Conservation (phyloP, 2,113 vertebrate genomes). For the Archilochus colubris region DNA sequence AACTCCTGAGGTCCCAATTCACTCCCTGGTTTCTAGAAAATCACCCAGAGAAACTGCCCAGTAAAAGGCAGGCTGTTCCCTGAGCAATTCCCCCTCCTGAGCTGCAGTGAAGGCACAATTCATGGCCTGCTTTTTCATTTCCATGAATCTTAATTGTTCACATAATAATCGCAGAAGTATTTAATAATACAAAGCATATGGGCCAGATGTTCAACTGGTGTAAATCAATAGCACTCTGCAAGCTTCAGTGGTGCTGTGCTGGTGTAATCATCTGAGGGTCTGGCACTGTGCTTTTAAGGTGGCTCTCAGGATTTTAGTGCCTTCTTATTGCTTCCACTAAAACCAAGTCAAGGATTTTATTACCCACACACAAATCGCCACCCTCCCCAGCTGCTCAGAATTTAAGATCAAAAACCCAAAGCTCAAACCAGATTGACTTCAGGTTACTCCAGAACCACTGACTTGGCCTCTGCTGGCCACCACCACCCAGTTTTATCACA, state of each 20-base stretch:
- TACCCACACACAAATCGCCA: not conserved
- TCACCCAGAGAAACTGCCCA: not conserved
- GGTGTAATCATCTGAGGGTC: not conserved
- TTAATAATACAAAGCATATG: slow-evolving; percentile 66
- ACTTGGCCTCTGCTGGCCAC: not conserved
- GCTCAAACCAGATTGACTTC: not conserved
- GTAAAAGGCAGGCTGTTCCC: not conserved
- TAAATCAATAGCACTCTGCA: slow-evolving; percentile 40
- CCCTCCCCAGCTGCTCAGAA: not conserved
- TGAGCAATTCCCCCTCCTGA: not conserved
- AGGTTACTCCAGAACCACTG: not conserved
- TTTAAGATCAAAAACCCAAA: not conserved
- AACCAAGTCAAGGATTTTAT: not conserved
- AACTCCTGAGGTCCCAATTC: not conserved
- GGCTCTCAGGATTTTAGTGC: slow-evolving; percentile 41
- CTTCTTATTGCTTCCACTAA: slow-evolving; percentile 23
- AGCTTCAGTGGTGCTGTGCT: slow-evolving; percentile 22
- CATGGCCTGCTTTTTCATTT: slow-evolving; percentile 51
- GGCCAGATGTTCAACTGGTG: slow-evolving; percentile 65
- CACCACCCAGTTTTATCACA: not conserved
- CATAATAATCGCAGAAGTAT: slow-evolving; percentile 61
- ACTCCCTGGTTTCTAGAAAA: not conserved
- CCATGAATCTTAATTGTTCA: slow-evolving; percentile 65
- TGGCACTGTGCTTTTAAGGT: slow-evolving; percentile 18
- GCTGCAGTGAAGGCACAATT: slow-evolving; percentile 27